Evolutionary conservation across 2,797 vertebrate species (phyloP).

Genomic region (Periparus ater): DNA sequence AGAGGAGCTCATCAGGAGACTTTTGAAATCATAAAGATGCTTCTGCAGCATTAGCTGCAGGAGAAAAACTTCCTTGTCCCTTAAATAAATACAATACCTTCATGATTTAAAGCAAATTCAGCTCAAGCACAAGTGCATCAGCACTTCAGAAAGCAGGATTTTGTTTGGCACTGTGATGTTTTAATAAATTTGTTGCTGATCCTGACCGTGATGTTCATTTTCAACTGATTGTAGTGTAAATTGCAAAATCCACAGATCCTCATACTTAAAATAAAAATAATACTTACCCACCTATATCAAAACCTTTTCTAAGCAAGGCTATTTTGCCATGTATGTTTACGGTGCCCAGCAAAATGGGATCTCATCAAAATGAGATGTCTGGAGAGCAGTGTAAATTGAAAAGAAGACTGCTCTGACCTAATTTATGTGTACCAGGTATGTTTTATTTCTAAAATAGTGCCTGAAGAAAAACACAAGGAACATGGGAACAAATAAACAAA

Average conservation of each 20-base stretch:
- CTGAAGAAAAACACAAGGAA: neutral
- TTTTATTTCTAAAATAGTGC: neutral
- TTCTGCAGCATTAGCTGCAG: neutral
- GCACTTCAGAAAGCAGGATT: neutral
- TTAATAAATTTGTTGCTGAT: neutral
- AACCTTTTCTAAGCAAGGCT: neutral
- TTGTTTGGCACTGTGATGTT: neutral
- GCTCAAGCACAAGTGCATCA: neutral
- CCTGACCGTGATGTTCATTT: neutral
- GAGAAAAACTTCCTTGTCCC: neutral
- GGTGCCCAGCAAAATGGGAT: neutral
- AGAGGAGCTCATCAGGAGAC: neutral
- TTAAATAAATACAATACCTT: neutral
- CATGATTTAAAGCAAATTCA: neutral
- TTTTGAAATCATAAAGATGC: neutral
- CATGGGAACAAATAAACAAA: neutral
- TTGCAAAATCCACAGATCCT: neutral
- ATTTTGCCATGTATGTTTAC: neutral
- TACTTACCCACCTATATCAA: neutral
- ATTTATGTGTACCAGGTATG: neutral
- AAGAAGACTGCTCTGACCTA: neutral
- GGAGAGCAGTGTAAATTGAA: neutral
- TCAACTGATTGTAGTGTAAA: neutral
- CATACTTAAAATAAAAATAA: neutral
- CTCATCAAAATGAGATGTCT: neutral